Conservation (phyloP, 2,113 vertebrate genomes). For the Eira barbara region DNA sequence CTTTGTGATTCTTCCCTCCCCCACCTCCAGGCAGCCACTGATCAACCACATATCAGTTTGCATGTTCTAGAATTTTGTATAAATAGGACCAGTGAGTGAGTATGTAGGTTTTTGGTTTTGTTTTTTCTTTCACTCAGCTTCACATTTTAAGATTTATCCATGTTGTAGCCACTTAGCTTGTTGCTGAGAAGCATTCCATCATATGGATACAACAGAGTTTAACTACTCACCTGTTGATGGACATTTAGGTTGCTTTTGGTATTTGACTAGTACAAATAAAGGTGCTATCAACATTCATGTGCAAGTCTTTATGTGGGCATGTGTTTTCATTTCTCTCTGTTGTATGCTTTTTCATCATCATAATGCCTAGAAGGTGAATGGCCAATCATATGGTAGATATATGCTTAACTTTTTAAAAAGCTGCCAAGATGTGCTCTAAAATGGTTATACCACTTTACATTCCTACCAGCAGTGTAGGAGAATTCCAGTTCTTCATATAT, state of each 20-base stretch:
- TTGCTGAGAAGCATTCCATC: background rate
- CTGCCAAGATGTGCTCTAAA: background rate
- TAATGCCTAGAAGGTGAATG: background rate
- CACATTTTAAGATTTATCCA: slow-evolving; percentile 1
- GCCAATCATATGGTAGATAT: background rate
- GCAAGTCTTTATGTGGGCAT: background rate
- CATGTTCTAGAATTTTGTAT: slow-evolving; percentile 39
- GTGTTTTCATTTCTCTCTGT: background rate
- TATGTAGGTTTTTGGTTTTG: background rate
- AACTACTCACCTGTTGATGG: background rate
- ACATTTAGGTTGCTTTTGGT: slow-evolving; percentile 6
- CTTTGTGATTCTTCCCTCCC: background rate
- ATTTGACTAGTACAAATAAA: slow-evolving; percentile 26
- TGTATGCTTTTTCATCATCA: background rate
- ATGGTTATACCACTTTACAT: background rate
- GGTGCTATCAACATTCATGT: background rate
- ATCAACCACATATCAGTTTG: background rate
- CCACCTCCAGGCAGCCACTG: background rate
- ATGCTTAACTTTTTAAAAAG: background rate
- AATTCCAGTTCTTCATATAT: background rate
- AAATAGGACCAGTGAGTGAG: background rate
- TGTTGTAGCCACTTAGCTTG: background rate
- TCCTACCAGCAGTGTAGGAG: background rate
- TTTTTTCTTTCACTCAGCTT: background rate
- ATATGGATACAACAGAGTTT: background rate